Base-by-base conservation (phyloP, 2,888 invertebrate genomes). In the Eumacrocentrus americanus region DNA sequence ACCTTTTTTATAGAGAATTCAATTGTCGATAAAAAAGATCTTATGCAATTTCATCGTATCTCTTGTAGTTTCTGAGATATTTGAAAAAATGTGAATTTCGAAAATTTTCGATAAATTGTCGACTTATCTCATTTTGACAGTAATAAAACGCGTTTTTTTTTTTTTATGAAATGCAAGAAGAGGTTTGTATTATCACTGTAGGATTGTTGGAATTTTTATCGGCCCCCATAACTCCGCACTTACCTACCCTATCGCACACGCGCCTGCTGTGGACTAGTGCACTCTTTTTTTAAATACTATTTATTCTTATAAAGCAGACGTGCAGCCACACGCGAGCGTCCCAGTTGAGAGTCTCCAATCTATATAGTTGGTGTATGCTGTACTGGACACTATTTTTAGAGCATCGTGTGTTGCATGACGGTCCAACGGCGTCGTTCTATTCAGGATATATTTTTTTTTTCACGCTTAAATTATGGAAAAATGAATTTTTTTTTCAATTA, bases 261-360 rank as follows among this genome's bases (percentile, higher is more conserved):
- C 42, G 16, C 25, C 34, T 9, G 1, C 25, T 42, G 61, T 59
- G 44, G 56, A 60, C 61, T 62, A 59, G 58, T 58, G 55, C 59
- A 50, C 59, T 62, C 38, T 20, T 48, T 6, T 22, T 60, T 46
- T 42, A 11, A 29, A 42, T 42, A 50, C 40, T 6, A 42, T 18
- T 18, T 42, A 42, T 42, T 9, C 20, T 11, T 42, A 37, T 51
- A 35, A 50, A 64, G 63, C 68, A 64, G 66, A 67, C 66, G 63
- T 64, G 66, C 67, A n/a, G n/a, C n/a, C 69, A 66, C 68, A 67
- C 67, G 70, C 63, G 68, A 70, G 65, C 58, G 64, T 53, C 55
- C 64, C 62, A 58, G 58, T 52, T 58, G 52, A 52, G 52, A 51
- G 51, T 37, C 58, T 58, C 40, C 35, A 58, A 55, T 55, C 44